Conservation (phyloP, 1,140 invertebrate species). For the Schlechtendalia chinensis region DNA sequence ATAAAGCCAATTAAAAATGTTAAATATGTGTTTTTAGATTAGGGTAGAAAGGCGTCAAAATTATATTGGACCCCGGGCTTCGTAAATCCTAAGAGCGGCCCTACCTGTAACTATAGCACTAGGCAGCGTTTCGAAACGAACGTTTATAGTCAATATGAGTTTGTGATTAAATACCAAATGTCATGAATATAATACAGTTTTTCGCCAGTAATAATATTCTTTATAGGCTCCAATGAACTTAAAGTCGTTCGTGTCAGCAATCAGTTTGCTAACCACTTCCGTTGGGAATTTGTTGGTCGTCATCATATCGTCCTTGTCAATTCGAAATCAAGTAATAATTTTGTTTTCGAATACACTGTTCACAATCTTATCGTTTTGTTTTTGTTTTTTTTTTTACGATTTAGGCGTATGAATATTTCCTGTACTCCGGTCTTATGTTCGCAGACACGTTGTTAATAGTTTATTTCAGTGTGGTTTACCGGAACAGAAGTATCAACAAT, state of each 20-base stretch:
- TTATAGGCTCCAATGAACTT: constrained; percentile 62
- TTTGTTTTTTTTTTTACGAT: constrained; percentile 55
- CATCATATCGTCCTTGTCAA: constrained; percentile 58
- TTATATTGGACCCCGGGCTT: too few species aligned
- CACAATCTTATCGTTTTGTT: too few species aligned
- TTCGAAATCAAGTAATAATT: constrained; percentile 57
- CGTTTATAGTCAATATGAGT: too few species aligned
- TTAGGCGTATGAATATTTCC: constrained; percentile 80
- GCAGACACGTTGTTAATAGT: constrained; percentile 79
- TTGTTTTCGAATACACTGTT: not conserved
- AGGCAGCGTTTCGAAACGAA: too few species aligned
- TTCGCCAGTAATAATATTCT: not conserved
- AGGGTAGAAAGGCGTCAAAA: too few species aligned
- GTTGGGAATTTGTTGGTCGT: constrained; percentile 59
- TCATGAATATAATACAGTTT: too few species aligned
- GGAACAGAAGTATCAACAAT: not conserved
- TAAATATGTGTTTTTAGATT: too few species aligned
- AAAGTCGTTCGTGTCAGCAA: constrained; percentile 59
- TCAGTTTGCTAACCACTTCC: constrained; percentile 58
- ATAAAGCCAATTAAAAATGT: too few species aligned
- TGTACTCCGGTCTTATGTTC: constrained; percentile 84
- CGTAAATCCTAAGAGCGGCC: too few species aligned
- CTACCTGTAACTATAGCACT: too few species aligned
- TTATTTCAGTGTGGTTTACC: constrained; percentile 69
- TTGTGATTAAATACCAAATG: too few species aligned